Percentiles rank a stretch among this genome's conserved stretches.
Conservation (phyloP, 2,888 invertebrate species). For the Anthoptus insignis region DNA sequence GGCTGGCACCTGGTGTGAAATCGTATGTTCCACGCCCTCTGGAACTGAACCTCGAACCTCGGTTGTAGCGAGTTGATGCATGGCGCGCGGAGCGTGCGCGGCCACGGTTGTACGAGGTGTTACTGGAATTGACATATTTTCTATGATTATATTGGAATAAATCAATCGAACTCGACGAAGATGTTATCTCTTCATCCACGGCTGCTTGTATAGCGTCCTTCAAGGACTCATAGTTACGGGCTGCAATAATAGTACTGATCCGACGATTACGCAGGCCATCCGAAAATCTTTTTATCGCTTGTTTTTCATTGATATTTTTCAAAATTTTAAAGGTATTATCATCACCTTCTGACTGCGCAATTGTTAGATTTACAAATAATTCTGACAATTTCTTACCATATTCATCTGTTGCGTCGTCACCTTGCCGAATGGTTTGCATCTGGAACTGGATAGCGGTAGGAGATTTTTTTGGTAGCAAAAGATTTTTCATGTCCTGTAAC, state of each 20-base stretch:
- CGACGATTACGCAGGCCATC: background rate
- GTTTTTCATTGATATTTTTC: background rate
- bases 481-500: constrained; percentile 2
- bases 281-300: background rate
- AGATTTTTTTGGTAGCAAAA: background rate
- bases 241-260: background rate
- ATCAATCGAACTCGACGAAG: background rate
- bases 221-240: background rate
- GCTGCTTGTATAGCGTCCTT: background rate
- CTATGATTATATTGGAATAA: background rate
- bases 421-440: background rate
- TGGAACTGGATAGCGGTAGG: background rate
- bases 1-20: too few species aligned
- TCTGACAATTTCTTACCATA: background rate
- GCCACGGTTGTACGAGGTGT: too few species aligned
- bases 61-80: too few species aligned
- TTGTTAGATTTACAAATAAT: background rate
- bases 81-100: too few species aligned
- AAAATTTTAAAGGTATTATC: background rate
- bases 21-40: too few species aligned
- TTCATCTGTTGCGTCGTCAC: background rate
- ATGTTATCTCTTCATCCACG: background rate
- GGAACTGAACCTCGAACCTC: too few species aligned
- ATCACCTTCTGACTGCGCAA: background rate
- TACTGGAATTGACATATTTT: too few species aligned